Percentiles rank a stretch among this genome's conserved stretches.
Conservation (phyloP, 1,140 invertebrate genomes). For the Metopolophium dirhodum region DNA sequence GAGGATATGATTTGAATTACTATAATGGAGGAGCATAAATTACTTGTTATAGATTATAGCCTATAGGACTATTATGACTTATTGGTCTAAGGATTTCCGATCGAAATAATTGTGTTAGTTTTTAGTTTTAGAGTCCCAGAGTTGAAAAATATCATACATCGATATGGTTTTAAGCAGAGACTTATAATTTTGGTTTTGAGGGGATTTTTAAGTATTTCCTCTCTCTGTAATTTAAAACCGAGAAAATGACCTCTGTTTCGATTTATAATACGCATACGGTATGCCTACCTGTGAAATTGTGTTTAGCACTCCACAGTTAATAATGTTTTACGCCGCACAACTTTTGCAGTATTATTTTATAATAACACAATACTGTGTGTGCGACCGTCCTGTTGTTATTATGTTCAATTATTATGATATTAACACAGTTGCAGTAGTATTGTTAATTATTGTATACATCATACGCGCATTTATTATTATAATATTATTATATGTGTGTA, state of each 20-base stretch:
- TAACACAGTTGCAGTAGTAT: neutral
- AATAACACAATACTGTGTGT: neutral
- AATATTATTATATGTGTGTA: neutral
- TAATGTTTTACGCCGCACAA: neutral
- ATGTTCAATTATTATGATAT: conserved; percentile 6
- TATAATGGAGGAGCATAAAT: no score
- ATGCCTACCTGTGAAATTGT: neutral
- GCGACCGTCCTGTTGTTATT: neutral
- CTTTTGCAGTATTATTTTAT: neutral
- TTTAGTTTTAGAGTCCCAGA: neutral
- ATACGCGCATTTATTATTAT: neutral
- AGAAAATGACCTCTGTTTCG: neutral
- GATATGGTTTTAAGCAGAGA: neutral
- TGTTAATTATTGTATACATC: neutral
- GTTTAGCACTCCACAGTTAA: neutral
- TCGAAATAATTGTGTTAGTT: no score
- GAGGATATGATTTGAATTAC: no score
- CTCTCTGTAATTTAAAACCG: neutral
- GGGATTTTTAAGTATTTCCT: neutral
- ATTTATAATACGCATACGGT: neutral
- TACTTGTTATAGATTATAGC: no score
- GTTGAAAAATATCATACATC: neutral
- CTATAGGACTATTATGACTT: no score
- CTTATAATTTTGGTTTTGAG: neutral
- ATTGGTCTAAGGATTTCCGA: no score